Percentiles rank a stretch among this genome's conserved stretches.
Conservation (phyloP, 2,113 vertebrate species). For the Irena cyanogastra region DNA sequence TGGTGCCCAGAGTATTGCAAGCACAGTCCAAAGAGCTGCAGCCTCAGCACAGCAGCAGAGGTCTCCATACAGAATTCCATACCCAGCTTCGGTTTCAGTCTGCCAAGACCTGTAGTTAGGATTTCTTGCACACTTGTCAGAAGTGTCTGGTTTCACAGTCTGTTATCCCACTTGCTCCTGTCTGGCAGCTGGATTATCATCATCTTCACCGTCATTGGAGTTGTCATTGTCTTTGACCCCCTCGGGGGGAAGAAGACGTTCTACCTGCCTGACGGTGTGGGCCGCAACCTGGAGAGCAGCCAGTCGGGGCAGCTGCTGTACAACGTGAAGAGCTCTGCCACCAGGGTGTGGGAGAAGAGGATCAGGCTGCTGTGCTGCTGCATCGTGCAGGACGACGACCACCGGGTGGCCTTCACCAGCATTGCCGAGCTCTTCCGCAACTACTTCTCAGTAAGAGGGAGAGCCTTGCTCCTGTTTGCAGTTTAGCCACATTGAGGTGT, state of each 20-base stretch:
- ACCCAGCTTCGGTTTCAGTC: neutral
- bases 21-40: neutral
- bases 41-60: neutral
- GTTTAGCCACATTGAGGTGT: accelerated
- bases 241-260: constrained; percentile 76
- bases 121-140: no score
- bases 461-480: neutral
- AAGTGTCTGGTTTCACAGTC: neutral
- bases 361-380: constrained; percentile 89
- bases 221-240: constrained; percentile 90
- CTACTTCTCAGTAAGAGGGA: constrained; percentile 86
- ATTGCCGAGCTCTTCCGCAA: constrained; percentile 84
- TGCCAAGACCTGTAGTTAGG: neutral
- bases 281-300: constrained; percentile 79
- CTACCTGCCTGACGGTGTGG: neutral
- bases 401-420: constrained; percentile 87
- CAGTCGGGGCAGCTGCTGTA: constrained; percentile 82
- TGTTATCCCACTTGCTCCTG: neutral
- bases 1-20: neutral
- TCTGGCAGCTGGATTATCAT: constrained; percentile 89
- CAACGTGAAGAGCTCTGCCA: constrained; percentile 81
- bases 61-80: neutral
- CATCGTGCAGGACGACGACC: constrained; percentile 85
- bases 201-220: constrained; percentile 77
- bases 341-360: constrained; percentile 89